phyloP scores from a whole-genome alignment of 2,888 invertebrate genomes.

The Lordiphosa andalusiaca region DNA sequence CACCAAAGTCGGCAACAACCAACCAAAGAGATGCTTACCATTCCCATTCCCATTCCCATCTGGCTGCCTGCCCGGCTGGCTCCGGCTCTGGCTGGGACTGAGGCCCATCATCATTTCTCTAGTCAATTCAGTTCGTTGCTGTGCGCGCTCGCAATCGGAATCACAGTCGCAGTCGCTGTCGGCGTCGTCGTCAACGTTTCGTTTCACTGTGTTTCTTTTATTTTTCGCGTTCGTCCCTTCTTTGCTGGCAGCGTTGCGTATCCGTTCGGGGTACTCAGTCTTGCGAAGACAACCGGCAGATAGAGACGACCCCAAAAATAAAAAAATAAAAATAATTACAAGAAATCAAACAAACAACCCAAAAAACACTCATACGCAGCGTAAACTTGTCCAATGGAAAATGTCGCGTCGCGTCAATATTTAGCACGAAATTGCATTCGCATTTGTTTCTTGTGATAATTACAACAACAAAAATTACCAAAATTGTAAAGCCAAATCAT shows the following conservation, averaged over 20 bases:
- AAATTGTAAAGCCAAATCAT: constrained; percentile 50
- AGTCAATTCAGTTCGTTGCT: constrained; percentile 62
- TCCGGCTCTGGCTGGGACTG: neutral
- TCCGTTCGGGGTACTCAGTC: constrained; percentile 73
- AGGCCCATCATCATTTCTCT: constrained; percentile 33
- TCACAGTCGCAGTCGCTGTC: constrained; percentile 31
- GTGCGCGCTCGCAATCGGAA: constrained; percentile 57
- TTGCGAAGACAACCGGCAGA: constrained; percentile 79
- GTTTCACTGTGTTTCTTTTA: constrained; percentile 7
- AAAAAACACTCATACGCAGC: constrained; percentile 51
- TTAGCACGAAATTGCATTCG: constrained; percentile 7
- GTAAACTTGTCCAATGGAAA: constrained; percentile 23
- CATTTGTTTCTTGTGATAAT: constrained; percentile 51
- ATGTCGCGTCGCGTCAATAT: constrained; percentile 51
- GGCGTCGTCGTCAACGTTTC: constrained; percentile 10
- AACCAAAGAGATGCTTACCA: constrained; percentile 37
- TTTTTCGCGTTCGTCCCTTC: constrained; percentile 49
- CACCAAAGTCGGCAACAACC: constrained; percentile 21
- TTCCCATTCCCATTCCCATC: constrained; percentile 37
- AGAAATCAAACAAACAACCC: neutral
- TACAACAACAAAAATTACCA: constrained; percentile 17
- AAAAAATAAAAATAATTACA: constrained; percentile 3
- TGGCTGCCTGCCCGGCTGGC: constrained; percentile 1
- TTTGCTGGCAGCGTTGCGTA: constrained; percentile 55
- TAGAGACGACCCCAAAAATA: constrained; percentile 75